Evolutionary conservation across 2,888 invertebrate genomes (phyloP), one percentile per base, ranked within the genome.

Genomic region (Portevinia maculata): DNA sequence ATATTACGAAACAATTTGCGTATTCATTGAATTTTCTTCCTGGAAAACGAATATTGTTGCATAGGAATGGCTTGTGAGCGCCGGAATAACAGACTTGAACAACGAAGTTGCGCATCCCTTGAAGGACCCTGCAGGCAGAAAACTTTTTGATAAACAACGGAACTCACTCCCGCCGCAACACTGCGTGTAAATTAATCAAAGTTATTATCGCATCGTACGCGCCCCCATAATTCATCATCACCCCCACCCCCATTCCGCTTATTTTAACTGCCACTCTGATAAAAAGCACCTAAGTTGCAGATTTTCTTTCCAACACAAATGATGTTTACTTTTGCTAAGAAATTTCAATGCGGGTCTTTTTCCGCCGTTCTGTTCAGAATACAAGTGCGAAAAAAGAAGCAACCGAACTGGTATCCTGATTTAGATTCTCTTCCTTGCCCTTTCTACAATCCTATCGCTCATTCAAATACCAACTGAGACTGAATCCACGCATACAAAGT

Each of bases 151-250:
- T 69, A 70, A 81, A 76, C 81, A 81, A 59, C 64, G 55, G 64
- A 81, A 75, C 50, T 69, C 79, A 62, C 75, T 75, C 69, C 46
- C 44, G 62, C 75, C 75, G 57, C 69, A 75, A 44, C 44, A 53
- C 65, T 78, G 83, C 59, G 71, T 78, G 78, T 71, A 83, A 83
- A 67, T 83, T 83, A 65, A 67, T 78, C 71, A 83, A 78, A 71
- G 67, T 83, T 83, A 83, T 78, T 73, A 83, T 83, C 55, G 62
- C 73, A 83, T 83, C 83, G 65, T 46, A 71, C 48, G 60, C 48
- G 50, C 67, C 71, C 71, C 50, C 71, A 71, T 78, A 83, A 83
- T 60, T 71, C 65, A 65, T 64, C 50, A 60, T 50, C 44, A 7
- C 1, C 11, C 21, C 9, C 0, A 7, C 3, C 9, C 34, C 11